Evolutionary conservation across 1,140 invertebrate species (phyloP).

Genomic region (Ostrea denselamellosa): DNA sequence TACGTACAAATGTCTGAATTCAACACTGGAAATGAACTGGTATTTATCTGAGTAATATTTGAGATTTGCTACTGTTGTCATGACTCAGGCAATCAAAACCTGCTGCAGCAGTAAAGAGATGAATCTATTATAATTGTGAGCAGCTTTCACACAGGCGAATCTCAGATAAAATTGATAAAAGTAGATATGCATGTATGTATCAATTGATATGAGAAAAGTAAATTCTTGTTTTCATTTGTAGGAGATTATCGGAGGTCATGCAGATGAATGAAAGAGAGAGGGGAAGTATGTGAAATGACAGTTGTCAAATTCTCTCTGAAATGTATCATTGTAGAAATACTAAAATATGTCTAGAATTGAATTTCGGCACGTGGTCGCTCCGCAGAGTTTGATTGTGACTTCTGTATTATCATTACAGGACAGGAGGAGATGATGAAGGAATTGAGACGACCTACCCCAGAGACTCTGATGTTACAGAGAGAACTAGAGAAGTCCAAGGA

Average conservation of each 20-base stretch:
- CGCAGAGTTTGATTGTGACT: background rate
- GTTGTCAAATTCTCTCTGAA: background rate
- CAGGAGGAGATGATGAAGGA: conserved; percentile 73
- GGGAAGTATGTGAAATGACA: conserved; percentile 66
- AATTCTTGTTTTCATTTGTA: conserved; percentile 53
- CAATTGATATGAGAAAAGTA: no score
- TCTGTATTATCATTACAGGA: conserved; percentile 55
- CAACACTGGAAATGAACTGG: background rate
- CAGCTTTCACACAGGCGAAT: no score
- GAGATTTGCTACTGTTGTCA: background rate
- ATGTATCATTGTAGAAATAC: background rate
- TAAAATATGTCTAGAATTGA: background rate
- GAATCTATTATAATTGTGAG: no score
- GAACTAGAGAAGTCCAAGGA: conserved; percentile 67
- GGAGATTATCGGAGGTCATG: conserved; percentile 69
- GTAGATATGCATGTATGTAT: no score
- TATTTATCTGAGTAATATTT: background rate
- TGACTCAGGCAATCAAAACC: no score
- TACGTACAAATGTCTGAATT: conserved; percentile 55
- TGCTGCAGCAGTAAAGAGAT: no score
- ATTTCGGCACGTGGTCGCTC: background rate
- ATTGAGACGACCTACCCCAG: conserved; percentile 67
- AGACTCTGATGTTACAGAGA: conserved; percentile 68
- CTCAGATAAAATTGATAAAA: no score
- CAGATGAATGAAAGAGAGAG: conserved; percentile 74